These are phyloP conservation scores for Ridgeia piscesae DNA, from an alignment of 1,140 invertebrate species.

Conservation along the genomic window DNA sequence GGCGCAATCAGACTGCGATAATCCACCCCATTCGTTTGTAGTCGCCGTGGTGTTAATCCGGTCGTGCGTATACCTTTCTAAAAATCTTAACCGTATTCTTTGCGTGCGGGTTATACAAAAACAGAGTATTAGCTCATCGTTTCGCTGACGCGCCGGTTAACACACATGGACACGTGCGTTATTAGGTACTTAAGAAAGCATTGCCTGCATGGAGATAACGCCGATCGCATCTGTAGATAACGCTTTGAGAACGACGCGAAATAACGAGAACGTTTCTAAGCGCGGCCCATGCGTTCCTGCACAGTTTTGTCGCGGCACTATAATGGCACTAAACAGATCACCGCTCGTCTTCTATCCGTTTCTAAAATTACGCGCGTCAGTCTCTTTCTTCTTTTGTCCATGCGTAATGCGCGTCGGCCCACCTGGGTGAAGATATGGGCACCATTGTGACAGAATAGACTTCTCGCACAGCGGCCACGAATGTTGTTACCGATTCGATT, in stretches of 20 bases:
- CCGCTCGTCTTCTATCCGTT: not conserved
- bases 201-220: not conserved
- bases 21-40: not conserved
- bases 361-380: not conserved
- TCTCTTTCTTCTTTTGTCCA: not conserved
- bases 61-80: not conserved
- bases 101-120: not conserved
- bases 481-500: not conserved
- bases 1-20: not conserved
- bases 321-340: not conserved
- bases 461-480: not conserved
- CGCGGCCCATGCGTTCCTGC: not conserved
- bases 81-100: not conserved
- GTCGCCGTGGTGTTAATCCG: not conserved
- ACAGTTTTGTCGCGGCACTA: not conserved
- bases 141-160: not conserved
- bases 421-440: not conserved
- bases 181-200: not conserved
- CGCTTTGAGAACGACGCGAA: not conserved
- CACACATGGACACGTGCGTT: not conserved
- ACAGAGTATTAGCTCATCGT: not conserved
- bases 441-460: not conserved
- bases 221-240: not conserved
- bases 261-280: not conserved
- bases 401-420: not conserved